Evolutionary conservation across 2,113 vertebrate genomes (phyloP).

Genomic region (Hippocampus mohnikei): DNA sequence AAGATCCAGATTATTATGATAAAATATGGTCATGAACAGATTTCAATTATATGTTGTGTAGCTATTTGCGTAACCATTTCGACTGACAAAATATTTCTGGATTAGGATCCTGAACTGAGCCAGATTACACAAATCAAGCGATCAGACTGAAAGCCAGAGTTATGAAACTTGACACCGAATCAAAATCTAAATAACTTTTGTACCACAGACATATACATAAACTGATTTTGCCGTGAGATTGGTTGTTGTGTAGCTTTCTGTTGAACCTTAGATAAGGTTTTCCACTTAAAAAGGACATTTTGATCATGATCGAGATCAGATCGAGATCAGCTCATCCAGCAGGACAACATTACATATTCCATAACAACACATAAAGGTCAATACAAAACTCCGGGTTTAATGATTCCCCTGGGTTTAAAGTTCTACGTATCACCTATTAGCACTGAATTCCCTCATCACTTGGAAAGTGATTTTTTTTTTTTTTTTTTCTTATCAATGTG

Average conservation of each 20-base stretch:
- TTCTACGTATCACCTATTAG: not conserved
- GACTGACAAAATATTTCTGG: too few relatives aligned
- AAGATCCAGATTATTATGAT: too few relatives aligned
- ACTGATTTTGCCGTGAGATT: not conserved
- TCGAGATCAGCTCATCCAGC: not conserved
- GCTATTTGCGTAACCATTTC: too few relatives aligned
- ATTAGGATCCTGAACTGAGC: too few relatives aligned
- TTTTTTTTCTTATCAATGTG: not conserved
- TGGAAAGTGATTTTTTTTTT: not conserved
- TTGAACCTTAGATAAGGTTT: not conserved
- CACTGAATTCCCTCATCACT: not conserved
- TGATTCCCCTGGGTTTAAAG: not conserved
- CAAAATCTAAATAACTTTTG: not conserved
- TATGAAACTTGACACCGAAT: not conserved
- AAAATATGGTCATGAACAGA: too few relatives aligned
- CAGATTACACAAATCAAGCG: not conserved
- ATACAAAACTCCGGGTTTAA: slow-evolving; percentile 1
- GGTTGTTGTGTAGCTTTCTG: not conserved
- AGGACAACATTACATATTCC: not conserved
- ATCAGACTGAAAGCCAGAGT: too few relatives aligned
- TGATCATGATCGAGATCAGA: not conserved
- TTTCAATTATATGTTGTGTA: too few relatives aligned
- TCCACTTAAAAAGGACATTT: not conserved
- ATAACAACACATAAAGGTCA: not conserved
- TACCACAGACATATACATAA: not conserved